phyloP scores from a whole-genome alignment of 2,888 invertebrate genomes.

The Pandemis cinnamomeana region DNA sequence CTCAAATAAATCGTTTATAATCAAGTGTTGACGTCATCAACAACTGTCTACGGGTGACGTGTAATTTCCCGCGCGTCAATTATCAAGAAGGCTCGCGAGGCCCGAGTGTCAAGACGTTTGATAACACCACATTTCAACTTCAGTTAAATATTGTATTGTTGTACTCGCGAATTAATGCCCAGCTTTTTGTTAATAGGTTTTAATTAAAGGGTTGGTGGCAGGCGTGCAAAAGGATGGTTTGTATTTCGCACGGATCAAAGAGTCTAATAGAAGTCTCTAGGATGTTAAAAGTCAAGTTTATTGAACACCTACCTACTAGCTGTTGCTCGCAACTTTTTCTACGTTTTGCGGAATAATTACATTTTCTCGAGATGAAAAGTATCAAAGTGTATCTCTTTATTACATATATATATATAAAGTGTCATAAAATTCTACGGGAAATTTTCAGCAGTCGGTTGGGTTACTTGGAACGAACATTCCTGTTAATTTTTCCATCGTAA shows the following conservation, averaged over 20 bases:
- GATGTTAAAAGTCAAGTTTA: background rate
- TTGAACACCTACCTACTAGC: background rate
- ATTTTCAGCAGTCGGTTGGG: background rate
- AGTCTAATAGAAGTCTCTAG: background rate
- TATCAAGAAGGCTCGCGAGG: constrained; percentile 74
- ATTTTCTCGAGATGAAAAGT: too few relatives aligned
- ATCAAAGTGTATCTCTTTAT: too few relatives aligned
- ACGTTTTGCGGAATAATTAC: background rate
- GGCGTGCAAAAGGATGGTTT: background rate
- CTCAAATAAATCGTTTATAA: constrained; percentile 82
- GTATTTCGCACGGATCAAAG: background rate
- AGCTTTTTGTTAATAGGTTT: background rate
- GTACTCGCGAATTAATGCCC: constrained; percentile 4
- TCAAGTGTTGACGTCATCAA: constrained; percentile 82
- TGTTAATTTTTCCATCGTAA: background rate
- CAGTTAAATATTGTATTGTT: constrained; percentile 32
- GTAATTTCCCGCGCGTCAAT: constrained; percentile 84
- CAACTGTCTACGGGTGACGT: constrained; percentile 81
- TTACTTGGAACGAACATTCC: background rate
- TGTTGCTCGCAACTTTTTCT: too few relatives aligned
- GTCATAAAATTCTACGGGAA: too few relatives aligned
- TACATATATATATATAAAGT: too few relatives aligned
- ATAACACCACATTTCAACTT: constrained; percentile 71
- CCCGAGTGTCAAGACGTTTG: constrained; percentile 71
- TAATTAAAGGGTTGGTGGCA: background rate